Base-by-base conservation (phyloP, 2,797 vertebrate species). In the Sparus aurata region DNA sequence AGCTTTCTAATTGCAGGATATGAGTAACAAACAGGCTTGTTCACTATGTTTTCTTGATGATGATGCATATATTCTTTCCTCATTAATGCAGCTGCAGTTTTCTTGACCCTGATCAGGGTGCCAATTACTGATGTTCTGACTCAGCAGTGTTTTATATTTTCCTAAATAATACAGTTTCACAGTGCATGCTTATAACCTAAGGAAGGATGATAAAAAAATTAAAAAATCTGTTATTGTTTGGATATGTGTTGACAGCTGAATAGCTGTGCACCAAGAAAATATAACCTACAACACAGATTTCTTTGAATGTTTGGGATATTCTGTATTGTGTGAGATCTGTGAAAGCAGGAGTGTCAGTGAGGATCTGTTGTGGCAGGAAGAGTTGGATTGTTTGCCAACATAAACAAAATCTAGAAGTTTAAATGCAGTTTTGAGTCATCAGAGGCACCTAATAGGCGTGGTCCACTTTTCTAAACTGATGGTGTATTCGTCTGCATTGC, bases 91-190 rank as follows among this genome's bases (percentile, higher is more conserved):
- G 46, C n/a, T 58, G 53, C 17, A 38, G 12, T 38, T 60, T 50
- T 75, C n/a, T 55, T 75, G 8, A 27, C 2, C 17, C 22, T 49
- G 13, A 41, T 47, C 5, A 38, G 38, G 38, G 38, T 22, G 50
- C 3, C 0, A 6, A 61, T 2, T 5, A 62, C 27, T 46, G 3
- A 52, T 43, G 58, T 46, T 60, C 54, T 67, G 12, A 71, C 41
- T 75, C 46, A 62, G 52, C 55, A 71, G 52, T 54, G 23, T 55
- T 55, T 58, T 73, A 63, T 47, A 41, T 59, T 75, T 57, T 62
- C 16, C 11, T 45, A 4, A 50, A 67, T 53, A 16, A 54, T 23
- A 25, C 4, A 66, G 18, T 27, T 49, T 13, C 54, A 50, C 46
- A n/a, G 20, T 30, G 4, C 5, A 23, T 11, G 25, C 38, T 38